Evolutionary conservation across 2,888 invertebrate genomes (phyloP).

Genomic region (Ichneumoninae sp.): DNA sequence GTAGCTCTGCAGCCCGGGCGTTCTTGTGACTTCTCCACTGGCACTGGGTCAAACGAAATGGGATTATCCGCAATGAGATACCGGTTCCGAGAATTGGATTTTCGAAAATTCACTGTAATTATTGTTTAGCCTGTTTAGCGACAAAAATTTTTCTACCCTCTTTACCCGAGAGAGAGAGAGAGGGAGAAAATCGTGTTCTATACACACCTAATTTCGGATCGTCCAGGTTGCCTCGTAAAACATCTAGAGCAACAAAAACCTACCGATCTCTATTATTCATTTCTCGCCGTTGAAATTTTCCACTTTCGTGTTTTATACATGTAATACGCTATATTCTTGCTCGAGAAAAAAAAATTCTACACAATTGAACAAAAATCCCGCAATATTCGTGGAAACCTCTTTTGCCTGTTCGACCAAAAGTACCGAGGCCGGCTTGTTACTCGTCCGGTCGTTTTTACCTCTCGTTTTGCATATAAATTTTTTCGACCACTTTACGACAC

Average conservation of each 20-base stretch:
- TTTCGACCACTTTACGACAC: slow-evolving; percentile 68
- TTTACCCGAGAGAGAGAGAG: background rate
- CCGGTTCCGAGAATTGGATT: slow-evolving; percentile 68
- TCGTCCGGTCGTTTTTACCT: background rate
- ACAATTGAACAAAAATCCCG: slow-evolving; percentile 40
- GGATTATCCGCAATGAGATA: slow-evolving; percentile 64
- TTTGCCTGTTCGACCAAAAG: slow-evolving; percentile 37
- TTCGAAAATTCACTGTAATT: slow-evolving; percentile 64
- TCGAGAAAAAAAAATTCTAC: background rate
- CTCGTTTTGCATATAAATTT: slow-evolving; percentile 61
- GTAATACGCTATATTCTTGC: background rate
- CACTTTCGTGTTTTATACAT: slow-evolving; percentile 2
- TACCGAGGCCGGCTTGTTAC: background rate
- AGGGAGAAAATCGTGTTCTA: background rate
- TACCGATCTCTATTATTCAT: slow-evolving; percentile 33
- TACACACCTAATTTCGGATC: slow-evolving; percentile 24
- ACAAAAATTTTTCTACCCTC: slow-evolving; percentile 30
- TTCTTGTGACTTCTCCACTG: slow-evolving; percentile 19
- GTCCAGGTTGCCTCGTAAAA: slow-evolving; percentile 63
- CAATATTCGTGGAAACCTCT: slow-evolving; percentile 56
- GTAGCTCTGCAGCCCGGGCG: background rate
- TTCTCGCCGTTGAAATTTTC: background rate
- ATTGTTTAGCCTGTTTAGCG: slow-evolving; percentile 55
- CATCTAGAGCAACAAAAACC: slow-evolving; percentile 63
- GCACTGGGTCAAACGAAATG: slow-evolving; percentile 61